These are phyloP conservation scores for Rhyacophila brunnea DNA, from an alignment of 1,140 invertebrate species.

Conservation along the genomic window DNA sequence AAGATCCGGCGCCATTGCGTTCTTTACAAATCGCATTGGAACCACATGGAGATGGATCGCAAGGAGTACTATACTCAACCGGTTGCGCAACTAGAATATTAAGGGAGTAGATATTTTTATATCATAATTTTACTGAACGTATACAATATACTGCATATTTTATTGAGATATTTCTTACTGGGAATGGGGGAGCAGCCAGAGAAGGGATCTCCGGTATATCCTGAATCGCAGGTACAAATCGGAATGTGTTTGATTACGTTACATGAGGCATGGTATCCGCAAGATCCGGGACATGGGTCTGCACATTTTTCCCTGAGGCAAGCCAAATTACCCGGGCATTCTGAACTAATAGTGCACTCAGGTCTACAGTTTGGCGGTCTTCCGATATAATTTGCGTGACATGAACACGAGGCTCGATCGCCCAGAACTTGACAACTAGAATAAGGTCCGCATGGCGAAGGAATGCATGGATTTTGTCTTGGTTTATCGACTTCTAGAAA, in stretches of 20 bases:
- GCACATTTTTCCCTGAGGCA: constrained; percentile 59
- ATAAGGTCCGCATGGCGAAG: constrained; percentile 67
- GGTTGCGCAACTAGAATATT: constrained; percentile 48
- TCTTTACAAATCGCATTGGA: constrained; percentile 79
- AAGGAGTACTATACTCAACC: constrained; percentile 55
- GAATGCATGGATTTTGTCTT: constrained; percentile 55
- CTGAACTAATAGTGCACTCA: constrained; percentile 56
- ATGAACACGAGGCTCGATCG: constrained; percentile 64
- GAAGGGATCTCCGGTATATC: constrained; percentile 74
- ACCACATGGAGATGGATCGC: constrained; percentile 72
- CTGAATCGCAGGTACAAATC: constrained; percentile 61
- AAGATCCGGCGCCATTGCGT: constrained; percentile 66
- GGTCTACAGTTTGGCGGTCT: constrained; percentile 71
- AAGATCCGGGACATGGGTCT: constrained; percentile 61
- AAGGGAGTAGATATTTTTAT: not conserved
- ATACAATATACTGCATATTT: not conserved
- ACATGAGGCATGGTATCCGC: constrained; percentile 55
- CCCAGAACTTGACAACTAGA: constrained; percentile 62
- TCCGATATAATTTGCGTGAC: constrained; percentile 65
- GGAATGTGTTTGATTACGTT: constrained; percentile 54
- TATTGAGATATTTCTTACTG: constrained; percentile 45
- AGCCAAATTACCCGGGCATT: constrained; percentile 57
- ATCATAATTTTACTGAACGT: not conserved
- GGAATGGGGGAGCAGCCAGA: constrained; percentile 60
- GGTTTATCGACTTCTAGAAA: constrained; percentile 37